Conservation (phyloP, 2,797 vertebrate species). For the Diceros bicornis region DNA sequence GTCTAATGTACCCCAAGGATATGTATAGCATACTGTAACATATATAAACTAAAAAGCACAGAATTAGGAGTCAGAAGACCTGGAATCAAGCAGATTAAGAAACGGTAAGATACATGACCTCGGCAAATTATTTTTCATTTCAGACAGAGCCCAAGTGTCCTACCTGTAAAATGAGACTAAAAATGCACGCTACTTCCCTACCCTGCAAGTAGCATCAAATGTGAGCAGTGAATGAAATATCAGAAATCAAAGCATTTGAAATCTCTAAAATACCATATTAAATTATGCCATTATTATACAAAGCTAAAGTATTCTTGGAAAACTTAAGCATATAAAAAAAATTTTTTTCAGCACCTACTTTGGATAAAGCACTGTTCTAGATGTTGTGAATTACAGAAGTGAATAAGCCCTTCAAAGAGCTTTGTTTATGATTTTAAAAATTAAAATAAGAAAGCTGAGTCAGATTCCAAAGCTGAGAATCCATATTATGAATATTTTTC, state of each 20-base stretch:
- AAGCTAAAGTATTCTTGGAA: constrained; percentile 22
- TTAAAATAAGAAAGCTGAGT: constrained; percentile 23
- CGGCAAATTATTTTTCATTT: constrained; percentile 61
- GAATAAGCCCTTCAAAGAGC: constrained; percentile 12
- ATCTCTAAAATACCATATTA: constrained; percentile 21
- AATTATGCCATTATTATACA: constrained; percentile 51
- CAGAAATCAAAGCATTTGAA: constrained; percentile 61
- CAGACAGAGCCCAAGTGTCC: constrained; percentile 44
- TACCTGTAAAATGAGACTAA: constrained; percentile 40
- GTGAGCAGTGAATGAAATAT: constrained; percentile 7
- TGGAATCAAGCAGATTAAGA: neutral
- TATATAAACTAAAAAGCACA: neutral
- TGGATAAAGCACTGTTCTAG: constrained; percentile 11
- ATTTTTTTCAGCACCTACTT: neutral
- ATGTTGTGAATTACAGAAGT: neutral
- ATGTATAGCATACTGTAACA: neutral
- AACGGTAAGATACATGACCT: neutral
- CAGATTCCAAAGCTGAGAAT: neutral
- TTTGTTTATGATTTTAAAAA: constrained; percentile 63
- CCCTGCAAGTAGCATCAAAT: neutral
- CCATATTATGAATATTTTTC: neutral
- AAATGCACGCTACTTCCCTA: neutral
- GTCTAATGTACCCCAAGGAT: constrained; percentile 59
- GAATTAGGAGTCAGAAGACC: neutral
- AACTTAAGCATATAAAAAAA: neutral